Conservation (phyloP, 2,113 vertebrate species). For the Vulpes ferrilata region DNA sequence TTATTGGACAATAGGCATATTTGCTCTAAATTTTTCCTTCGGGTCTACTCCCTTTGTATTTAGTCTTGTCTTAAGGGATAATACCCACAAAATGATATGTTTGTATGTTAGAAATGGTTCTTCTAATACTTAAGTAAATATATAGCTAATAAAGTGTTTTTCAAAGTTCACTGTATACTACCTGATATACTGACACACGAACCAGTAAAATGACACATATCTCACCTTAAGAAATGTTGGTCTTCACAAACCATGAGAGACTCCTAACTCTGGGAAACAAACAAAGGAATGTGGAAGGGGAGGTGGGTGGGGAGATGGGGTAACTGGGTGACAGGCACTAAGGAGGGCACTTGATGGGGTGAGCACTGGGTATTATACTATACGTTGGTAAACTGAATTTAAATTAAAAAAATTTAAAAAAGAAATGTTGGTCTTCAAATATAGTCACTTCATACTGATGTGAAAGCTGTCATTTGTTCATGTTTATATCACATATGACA, state of each 20-base stretch:
- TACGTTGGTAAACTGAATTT: too few species aligned
- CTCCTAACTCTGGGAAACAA: too few species aligned
- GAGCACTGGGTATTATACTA: too few species aligned
- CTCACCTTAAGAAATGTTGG: not conserved
- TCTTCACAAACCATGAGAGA: not conserved
- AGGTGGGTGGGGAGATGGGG: too few species aligned
- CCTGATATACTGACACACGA: not conserved
- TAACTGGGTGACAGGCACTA: too few species aligned
- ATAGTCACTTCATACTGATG: not conserved
- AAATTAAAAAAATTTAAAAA: too few species aligned
- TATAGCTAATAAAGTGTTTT: not conserved
- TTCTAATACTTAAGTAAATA: not conserved
- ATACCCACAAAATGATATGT: not conserved
- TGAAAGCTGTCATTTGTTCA: not conserved
- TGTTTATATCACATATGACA: constrained; percentile 57
- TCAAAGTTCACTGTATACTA: not conserved
- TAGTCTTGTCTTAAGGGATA: not conserved
- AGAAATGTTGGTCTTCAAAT: not conserved
- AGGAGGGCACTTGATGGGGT: too few species aligned
- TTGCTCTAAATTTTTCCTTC: not conserved
- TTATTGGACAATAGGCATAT: not conserved
- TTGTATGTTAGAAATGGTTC: not conserved
- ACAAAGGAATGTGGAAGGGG: too few species aligned
- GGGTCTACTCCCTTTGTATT: not conserved
- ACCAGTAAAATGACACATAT: not conserved